Evolutionary conservation across 2,888 invertebrate species (phyloP), one percentile per base, ranked within the genome.

Genomic region (Xiphydria camelus): DNA sequence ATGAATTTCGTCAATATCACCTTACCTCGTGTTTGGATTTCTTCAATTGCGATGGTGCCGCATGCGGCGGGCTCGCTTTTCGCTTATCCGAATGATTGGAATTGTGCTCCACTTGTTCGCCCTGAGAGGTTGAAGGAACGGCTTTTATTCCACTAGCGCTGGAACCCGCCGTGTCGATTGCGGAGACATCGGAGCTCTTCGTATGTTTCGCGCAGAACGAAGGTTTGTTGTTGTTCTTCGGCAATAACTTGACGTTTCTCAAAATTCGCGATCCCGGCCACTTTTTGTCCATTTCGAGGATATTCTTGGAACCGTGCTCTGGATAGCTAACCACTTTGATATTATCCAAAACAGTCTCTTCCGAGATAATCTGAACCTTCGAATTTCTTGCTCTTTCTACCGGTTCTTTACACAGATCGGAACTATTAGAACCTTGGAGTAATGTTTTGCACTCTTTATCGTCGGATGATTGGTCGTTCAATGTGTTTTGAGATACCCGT

Each of bases 181-280:
- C 25, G 31, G 56, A 34, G 15, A 52, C 31, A 6, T 62, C 60
- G n/a, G n/a, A n/a, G n/a, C n/a, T 50, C 42, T 10, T 10, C n/a
- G 9, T 37, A 19, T 57, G 51, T 4, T 44, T 47, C 25, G 51
- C 25, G 31, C 55, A 34, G 15, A 52, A 31, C 5, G 61, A 59
- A 15, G 45, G 41, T 43, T 60, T 67, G 15, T 70, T 65, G 12
- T 44, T 62, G 41, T 70, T 59, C 47, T 67, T 69, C n/a, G 74
- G 74, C 45, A 73, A 45, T 29, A 68, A 51, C 43, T 73, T 74
- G 2, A 73, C 69, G 33, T 74, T 75, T 4, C 71, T 61, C 34
- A 73, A 70, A 38, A 75, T 73, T 10, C 74, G 63, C 20, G 66
- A 43, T 6, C 69, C 69, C 1, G 62, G 61, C 66, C 70, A 68